A percentile compares a stretch with the other conserved stretches of the same genome.
Evolutionary conservation across 1,140 invertebrate genomes (phyloP).

Genomic region (Tetranychus urticae): DNA sequence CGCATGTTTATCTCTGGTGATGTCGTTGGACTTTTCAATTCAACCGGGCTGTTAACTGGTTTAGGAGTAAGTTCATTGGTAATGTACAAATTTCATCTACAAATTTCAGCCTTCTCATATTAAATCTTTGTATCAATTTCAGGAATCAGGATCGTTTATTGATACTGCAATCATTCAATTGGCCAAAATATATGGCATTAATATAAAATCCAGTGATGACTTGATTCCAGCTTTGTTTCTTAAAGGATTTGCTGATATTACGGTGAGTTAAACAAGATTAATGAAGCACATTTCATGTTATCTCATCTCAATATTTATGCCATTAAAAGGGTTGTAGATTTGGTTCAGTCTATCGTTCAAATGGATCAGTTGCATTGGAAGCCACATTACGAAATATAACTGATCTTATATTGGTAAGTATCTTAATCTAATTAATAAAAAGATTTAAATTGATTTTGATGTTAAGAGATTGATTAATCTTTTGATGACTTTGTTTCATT

Average conservation of each 20-base stretch:
- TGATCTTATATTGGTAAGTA: constrained; percentile 1
- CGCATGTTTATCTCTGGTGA: neutral
- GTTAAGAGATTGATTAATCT: too few relatives aligned
- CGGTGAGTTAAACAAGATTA: neutral
- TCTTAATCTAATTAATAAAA: neutral
- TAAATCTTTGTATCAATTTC: neutral
- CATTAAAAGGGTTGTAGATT: neutral
- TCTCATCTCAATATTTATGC: neutral
- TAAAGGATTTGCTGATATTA: constrained; percentile 8
- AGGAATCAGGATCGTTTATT: constrained; percentile 5
- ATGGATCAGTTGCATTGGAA: neutral
- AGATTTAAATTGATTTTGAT: neutral
- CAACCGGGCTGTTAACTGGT: neutral
- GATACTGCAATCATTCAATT: constrained; percentile 6
- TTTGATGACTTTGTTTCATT: neutral
- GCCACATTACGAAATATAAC: constrained; percentile 4
- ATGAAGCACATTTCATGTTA: neutral
- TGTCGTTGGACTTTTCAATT: neutral
- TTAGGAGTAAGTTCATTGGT: neutral
- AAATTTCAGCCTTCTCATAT: neutral
- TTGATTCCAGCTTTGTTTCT: constrained; percentile 7
- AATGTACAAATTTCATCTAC: neutral
- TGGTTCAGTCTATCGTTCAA: neutral
- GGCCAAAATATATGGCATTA: constrained; percentile 5
- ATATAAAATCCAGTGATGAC: constrained; percentile 3